Evolutionary conservation across 2,113 vertebrate genomes (phyloP), one percentile per base, ranked within the genome.

Genomic region (Himantopus leucocephalus): DNA sequence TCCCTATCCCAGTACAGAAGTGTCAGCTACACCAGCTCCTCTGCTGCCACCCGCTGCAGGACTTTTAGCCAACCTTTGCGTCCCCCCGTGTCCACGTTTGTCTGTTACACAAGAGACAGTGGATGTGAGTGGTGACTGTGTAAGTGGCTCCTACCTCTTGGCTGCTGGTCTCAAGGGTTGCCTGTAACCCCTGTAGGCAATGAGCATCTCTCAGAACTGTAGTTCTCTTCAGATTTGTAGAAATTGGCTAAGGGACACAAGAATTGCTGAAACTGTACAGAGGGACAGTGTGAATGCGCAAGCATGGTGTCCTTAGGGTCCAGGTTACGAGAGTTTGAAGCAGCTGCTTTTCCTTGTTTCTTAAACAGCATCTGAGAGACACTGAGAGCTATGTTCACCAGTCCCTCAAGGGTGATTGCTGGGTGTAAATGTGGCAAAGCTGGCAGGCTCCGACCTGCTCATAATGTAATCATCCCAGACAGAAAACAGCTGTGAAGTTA

Each of bases 111-210:
- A 8, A 29, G 70, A 56, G 35, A 12, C 10, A 24, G 47, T 1
- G 1, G 19, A 14, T 1, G 2, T 14, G 26, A 39, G 48, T 35
- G 26, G 41, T n/a, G 35, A 10, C 34, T 16, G 11, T 27, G 2
- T 35, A 50, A 26, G 15, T 58, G 35, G 27, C 63, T 55, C 63
- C 47, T 19, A 5, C 23, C 30, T 68, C 55, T 76, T 39, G 17
- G 16, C 77, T 82, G 20, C 63, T 39, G 63, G 32, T 37, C 50
- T 71, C 58, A 41, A 34, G 27, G 9, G 12, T 27, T 64, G 43
- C 37, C 27, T 58, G 6, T 76, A 52, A 27, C 27, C 14, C 23
- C 16, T 0, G 1, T 26, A 12, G 30, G 70, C 22, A 30, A 14
- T 7, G 29, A 53, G 9, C 47, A 47, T 43, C 75, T 35, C 2